Percentiles rank a stretch among this genome's conserved stretches.
phyloP scores from a whole-genome alignment of 2,113 vertebrate species.

The Empidonax traillii region DNA sequence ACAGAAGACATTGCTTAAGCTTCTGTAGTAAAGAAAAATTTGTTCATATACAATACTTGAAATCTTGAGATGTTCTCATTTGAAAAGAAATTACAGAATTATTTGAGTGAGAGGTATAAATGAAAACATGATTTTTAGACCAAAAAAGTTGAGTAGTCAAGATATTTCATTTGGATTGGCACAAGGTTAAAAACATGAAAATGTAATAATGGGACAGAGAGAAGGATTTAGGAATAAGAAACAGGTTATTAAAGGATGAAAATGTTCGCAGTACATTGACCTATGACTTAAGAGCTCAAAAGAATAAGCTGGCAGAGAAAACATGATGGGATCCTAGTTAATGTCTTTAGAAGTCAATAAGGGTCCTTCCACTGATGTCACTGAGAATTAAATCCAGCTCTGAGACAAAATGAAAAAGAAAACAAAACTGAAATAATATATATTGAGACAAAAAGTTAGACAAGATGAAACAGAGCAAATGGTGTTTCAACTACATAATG shows the following conservation, averaged over 20 bases:
- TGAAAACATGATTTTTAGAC: background rate
- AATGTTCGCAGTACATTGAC: background rate
- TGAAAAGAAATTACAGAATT: background rate
- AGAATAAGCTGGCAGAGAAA: background rate
- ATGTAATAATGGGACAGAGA: background rate
- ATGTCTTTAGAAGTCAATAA: background rate
- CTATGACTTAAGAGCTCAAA: background rate
- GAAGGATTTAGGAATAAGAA: background rate
- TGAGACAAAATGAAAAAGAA: background rate
- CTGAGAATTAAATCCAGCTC: background rate
- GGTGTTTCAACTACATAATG: background rate
- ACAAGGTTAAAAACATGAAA: background rate
- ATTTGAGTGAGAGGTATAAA: background rate
- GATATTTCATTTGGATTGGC: background rate
- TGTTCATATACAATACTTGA: background rate
- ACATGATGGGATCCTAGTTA: background rate
- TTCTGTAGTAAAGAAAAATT: background rate
- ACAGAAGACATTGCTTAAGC: background rate
- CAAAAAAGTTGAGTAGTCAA: background rate
- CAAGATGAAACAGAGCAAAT: background rate
- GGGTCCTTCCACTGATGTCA: background rate
- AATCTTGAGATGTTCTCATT: background rate
- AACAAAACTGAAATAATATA: background rate
- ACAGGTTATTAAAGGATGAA: background rate
- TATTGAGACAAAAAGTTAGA: background rate